A percentile compares a stretch with the other conserved stretches of the same genome.
Evolutionary conservation across 2,888 invertebrate genomes (phyloP).

Genomic region (Agriopis aurantiaria): DNA sequence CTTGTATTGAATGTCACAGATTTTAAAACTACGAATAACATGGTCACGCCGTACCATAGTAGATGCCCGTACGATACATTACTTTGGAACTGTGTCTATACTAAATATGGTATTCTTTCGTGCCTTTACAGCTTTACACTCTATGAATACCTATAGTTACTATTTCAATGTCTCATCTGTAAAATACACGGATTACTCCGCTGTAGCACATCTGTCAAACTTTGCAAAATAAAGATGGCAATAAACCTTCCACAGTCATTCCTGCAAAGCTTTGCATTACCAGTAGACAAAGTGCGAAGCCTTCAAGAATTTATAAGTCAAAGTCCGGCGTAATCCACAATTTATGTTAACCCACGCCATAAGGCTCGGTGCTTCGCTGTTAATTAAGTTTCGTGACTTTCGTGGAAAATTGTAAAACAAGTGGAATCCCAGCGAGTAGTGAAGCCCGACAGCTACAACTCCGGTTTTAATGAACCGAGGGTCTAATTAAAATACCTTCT

Average conservation of each 20-base stretch:
- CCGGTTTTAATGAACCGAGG: slow-evolving; percentile 36
- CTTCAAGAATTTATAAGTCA: slow-evolving; percentile 12
- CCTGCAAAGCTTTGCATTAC: slow-evolving; percentile 1
- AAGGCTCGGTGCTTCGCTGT: slow-evolving; percentile 35
- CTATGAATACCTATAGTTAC: no score
- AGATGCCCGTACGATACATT: no score
- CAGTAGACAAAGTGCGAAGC: slow-evolving; percentile 8
- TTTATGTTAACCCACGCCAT: slow-evolving; percentile 19
- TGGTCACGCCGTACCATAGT: no score
- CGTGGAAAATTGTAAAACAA: slow-evolving; percentile 43
- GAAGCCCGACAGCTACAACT: slow-evolving; percentile 36
- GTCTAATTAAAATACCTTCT: slow-evolving; percentile 46
- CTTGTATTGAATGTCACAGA: no score
- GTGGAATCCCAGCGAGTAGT: slow-evolving; percentile 35
- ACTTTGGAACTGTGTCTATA: no score
- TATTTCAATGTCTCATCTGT: no score
- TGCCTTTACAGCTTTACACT: no score
- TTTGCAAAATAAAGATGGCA: slow-evolving; percentile 1
- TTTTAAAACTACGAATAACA: no score
- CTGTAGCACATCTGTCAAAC: not conserved
- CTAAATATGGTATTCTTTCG: no score
- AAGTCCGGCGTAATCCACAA: slow-evolving; percentile 22
- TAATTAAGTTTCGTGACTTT: slow-evolving; percentile 47
- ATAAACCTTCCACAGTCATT: not conserved
- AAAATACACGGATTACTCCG: not conserved